Conservation (phyloP, 1,140 invertebrate genomes). For the Nasonia vitripennis region DNA sequence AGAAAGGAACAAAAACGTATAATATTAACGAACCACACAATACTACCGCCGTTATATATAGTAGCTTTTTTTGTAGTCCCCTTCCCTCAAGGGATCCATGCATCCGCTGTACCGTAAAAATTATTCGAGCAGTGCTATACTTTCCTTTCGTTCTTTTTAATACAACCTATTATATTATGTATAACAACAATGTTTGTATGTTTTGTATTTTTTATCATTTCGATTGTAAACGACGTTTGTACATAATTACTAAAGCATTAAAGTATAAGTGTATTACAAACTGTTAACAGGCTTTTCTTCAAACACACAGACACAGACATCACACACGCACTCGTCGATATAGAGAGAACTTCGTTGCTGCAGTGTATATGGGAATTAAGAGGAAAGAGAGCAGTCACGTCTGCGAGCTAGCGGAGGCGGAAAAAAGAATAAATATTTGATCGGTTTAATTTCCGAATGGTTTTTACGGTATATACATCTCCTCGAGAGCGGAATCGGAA, state of each 20-base stretch:
- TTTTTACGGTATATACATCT: neutral
- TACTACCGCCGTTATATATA: neutral
- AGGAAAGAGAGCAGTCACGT: neutral
- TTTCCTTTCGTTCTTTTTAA: neutral
- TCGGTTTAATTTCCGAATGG: neutral
- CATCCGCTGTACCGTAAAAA: neutral
- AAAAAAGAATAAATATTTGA: neutral
- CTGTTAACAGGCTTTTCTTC: neutral
- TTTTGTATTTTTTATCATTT: conserved; percentile 2
- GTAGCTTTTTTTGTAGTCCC: neutral
- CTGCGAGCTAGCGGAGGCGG: no score
- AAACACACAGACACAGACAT: neutral
- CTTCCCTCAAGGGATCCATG: neutral
- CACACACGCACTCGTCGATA: neutral
- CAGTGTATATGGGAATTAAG: neutral
- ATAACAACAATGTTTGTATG: neutral
- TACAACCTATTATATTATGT: neutral
- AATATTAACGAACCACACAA: neutral
- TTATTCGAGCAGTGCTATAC: neutral
- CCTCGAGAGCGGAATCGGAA: neutral
- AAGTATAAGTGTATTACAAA: neutral
- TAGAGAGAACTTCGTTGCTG: no score
- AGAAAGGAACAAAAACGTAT: neutral
- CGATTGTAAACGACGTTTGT: neutral
- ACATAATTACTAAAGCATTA: conserved; percentile 2